Evolutionary conservation across 2,113 vertebrate species (phyloP), one percentile per base, ranked within the genome.

Genomic region (Nettapus auritus): DNA sequence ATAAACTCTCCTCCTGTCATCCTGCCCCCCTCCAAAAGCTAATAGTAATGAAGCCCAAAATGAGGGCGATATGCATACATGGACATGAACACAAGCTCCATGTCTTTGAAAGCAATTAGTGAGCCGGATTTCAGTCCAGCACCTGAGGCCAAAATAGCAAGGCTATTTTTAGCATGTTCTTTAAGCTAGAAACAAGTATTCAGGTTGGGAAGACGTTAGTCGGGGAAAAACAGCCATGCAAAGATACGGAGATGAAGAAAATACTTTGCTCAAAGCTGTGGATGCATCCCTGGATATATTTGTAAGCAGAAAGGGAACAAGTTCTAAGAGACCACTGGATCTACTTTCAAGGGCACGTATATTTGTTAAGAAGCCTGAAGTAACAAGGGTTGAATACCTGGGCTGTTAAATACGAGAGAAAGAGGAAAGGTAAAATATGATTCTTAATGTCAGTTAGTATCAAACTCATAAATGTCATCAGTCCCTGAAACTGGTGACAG

Each of bases 11-110:
- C 7, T 13, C 50, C 50, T 6, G 7, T 52, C 13, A 48, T 48
- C 46, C 20, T 48, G 46, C 13, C 50, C 14, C 6, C 36, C 69
- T 34, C 67, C 64, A 68, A 90, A 19, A 2, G 4, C 23, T 36
- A 56, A 20, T 7, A 71, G 52, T 28, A 19, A 70, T 17, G 14
- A 81, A 94, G 8, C 50, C 55, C 28, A 5, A 31, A 88, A 25
- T 2, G 3, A 8, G 7, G 20, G 1, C 53, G 19, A 17, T 88
- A 8, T 59, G 11, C 13, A 3, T 34, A 16, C 8, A 2, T n/a
- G 28, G 50, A 60, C 77, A 69, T 33, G 50, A 62, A 14, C 20
- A 34, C 25, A 70, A 75, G 17, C 13, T 60, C 42, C 40, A 17
- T 52, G n/a, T 59, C 38, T 80, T 89, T 44, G 29, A 69, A 86